phyloP scores from a whole-genome alignment of 2,113 vertebrate species.

The Notechis scutatus region DNA sequence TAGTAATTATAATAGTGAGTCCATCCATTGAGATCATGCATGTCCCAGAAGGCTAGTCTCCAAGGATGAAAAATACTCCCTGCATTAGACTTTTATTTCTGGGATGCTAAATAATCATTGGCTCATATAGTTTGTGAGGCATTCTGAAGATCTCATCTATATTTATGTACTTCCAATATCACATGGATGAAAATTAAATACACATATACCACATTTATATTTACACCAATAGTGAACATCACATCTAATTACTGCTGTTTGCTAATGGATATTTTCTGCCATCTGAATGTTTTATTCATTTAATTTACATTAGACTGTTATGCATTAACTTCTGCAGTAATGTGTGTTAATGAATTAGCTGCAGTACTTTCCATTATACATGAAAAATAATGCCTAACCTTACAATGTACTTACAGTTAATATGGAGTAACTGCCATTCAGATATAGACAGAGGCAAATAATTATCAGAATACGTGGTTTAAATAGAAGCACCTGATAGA shows the following conservation, averaged over 20 bases:
- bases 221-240: not conserved
- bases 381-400: not conserved
- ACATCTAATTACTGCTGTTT: not conserved
- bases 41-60: not conserved
- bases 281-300: not conserved
- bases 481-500: not conserved
- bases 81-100: not conserved
- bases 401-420: not conserved
- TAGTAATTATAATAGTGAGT: not conserved
- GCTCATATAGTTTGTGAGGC: not conserved
- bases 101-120: not conserved
- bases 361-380: not conserved
- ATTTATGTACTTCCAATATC: not conserved
- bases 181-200: not conserved
- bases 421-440: not conserved
- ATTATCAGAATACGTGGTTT: not conserved
- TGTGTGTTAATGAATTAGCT: not conserved
- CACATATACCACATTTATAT: not conserved
- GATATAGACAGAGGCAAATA: not conserved
- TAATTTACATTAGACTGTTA: not conserved
- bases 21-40: not conserved
- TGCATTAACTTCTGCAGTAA: not conserved
- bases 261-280: not conserved
- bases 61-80: not conserved
- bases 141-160: not conserved